phyloP scores from a whole-genome alignment of 2,797 vertebrate genomes.

The Leuciscus waleckii region DNA sequence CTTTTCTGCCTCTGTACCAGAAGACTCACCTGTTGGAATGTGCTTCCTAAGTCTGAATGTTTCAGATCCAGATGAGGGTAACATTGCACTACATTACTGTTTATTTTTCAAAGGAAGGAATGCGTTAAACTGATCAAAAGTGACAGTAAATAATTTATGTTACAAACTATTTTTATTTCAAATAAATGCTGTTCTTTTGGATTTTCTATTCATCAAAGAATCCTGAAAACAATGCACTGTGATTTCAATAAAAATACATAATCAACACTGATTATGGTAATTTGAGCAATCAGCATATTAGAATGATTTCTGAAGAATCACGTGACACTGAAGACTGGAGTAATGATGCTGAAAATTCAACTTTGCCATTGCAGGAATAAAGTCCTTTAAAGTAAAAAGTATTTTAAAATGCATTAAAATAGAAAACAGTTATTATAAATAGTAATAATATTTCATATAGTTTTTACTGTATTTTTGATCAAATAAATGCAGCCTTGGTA shows the following conservation, averaged over 20 bases:
- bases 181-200: not conserved
- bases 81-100: not conserved
- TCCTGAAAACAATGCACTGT: not conserved
- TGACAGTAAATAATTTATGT: not conserved
- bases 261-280: not conserved
- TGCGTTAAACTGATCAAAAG: not conserved
- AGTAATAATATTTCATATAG: too few species aligned
- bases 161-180: not conserved
- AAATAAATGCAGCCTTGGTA: not conserved
- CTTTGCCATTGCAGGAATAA: too few species aligned
- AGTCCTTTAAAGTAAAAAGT: not conserved
- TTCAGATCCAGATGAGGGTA: constrained; percentile 79
- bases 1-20: constrained; percentile 68
- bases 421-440: not conserved
- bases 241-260: not conserved
- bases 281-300: not conserved
- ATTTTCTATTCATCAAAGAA: not conserved
- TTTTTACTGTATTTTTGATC: not conserved
- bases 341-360: not conserved
- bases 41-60: constrained; percentile 77
- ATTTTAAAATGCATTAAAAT: not conserved
- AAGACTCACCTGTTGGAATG: constrained; percentile 67
- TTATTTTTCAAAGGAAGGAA: not conserved
- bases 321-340: not conserved
- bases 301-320: not conserved